A percentile compares a stretch with the other conserved stretches of the same genome.
phyloP scores from a whole-genome alignment of 2,888 invertebrate genomes.

The Ophion ventricosus region DNA sequence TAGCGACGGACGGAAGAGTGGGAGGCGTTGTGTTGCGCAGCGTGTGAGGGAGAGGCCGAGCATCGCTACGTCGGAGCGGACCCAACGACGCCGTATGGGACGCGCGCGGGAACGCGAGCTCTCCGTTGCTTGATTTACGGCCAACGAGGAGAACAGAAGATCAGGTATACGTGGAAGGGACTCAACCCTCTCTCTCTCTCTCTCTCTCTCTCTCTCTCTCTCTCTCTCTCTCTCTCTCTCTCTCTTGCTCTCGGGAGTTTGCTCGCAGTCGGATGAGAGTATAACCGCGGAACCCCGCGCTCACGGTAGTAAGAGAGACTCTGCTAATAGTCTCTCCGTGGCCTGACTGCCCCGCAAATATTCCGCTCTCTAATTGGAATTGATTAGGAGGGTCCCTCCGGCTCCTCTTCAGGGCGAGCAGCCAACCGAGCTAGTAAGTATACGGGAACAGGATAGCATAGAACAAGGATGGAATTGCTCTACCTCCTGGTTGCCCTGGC shows the following conservation, averaged over 20 bases:
- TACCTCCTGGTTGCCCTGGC: constrained; percentile 55
- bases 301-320: constrained; percentile 79
- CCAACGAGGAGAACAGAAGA: constrained; percentile 69
- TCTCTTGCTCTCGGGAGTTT: constrained; percentile 6
- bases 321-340: constrained; percentile 81
- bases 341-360: constrained; percentile 80
- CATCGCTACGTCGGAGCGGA: constrained; percentile 44
- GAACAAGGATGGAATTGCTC: constrained; percentile 80
- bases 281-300: constrained; percentile 71
- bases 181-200: not conserved
- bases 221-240: constrained; percentile 12
- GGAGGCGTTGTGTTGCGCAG: constrained; percentile 42
- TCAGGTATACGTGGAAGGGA: constrained; percentile 29
- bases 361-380: constrained; percentile 83
- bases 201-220: constrained; percentile 8
- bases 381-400: constrained; percentile 79
- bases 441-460: constrained; percentile 68
- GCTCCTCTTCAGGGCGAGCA: constrained; percentile 54
- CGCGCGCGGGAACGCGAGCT: constrained; percentile 59
- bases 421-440: constrained; percentile 26
- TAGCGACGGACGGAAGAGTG: constrained; percentile 34
- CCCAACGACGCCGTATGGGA: constrained; percentile 61
- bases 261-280: constrained; percentile 19
- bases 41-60: constrained; percentile 36
- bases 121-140: constrained; percentile 82